These are phyloP conservation scores for Heteromormyrus szaboi DNA, from an alignment of 2,797 vertebrate species.

Conservation along the genomic window DNA sequence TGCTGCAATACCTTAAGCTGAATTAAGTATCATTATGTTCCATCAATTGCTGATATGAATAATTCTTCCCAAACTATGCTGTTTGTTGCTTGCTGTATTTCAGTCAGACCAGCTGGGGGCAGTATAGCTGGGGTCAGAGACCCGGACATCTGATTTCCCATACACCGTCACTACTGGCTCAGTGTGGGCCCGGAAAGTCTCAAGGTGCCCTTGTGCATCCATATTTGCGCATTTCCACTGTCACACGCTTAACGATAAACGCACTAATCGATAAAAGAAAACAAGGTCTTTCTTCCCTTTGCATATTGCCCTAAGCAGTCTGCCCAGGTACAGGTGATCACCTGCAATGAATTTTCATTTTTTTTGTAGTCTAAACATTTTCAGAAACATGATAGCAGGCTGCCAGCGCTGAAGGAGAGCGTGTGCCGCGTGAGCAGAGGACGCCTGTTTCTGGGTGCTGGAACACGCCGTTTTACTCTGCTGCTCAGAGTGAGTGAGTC, in stretches of 20 bases:
- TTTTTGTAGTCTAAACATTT: constrained; percentile 41
- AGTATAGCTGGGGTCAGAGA: constrained; percentile 30
- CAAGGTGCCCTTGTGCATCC: constrained; percentile 52
- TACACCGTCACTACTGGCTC: constrained; percentile 59
- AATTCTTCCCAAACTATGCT: constrained; percentile 55
- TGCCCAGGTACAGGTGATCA: constrained; percentile 58
- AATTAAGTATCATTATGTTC: constrained; percentile 66
- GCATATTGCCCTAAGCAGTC: constrained; percentile 64
- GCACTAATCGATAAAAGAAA: constrained; percentile 49
- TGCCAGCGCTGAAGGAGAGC: constrained; percentile 66
- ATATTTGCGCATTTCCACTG: constrained; percentile 20
- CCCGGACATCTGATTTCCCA: constrained; percentile 45
- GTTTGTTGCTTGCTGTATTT: constrained; percentile 29
- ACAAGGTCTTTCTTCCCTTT: constrained; percentile 62
- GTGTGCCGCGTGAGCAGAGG: constrained; percentile 45
- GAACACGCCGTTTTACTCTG: constrained; percentile 16
- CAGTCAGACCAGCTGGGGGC: not conserved
- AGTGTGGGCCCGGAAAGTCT: constrained; percentile 28
- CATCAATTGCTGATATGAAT: constrained; percentile 58
- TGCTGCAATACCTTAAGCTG: constrained; percentile 56
- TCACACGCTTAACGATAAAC: constrained; percentile 51
- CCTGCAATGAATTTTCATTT: constrained; percentile 44
- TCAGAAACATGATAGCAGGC: constrained; percentile 61
- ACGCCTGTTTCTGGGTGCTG: constrained; percentile 36
- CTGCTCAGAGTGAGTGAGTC: not conserved